Base-by-base conservation (phyloP, 2,797 vertebrate species). In the Pangasius mekongensis region DNA sequence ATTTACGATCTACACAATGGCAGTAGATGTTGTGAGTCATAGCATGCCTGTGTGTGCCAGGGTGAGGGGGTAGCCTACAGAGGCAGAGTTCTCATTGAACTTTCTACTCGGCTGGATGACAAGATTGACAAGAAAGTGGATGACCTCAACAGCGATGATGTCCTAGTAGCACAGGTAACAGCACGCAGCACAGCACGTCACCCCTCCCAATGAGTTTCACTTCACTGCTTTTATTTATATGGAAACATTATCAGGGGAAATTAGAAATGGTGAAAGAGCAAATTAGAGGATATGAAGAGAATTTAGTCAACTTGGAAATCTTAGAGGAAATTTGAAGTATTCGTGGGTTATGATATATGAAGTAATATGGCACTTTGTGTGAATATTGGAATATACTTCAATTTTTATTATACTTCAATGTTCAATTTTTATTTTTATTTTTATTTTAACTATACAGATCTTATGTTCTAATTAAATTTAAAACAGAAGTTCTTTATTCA, bases 31-130 rank as follows among this genome's bases (percentile, higher is more conserved):
- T 89, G 84, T 83, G 36, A 56, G 43, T 88, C 43, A 87, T 64
- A 3, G 39, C 85, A 67, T 77, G n/a, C 76, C 27, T 91, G 27
- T 91, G 8, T 91, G 86, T 86, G 83, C 87, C 94, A 99, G 99
- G 99, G 97, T 88, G 98, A 99, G 94, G 98, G 99, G 13, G 98
- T 98, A 90, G 97, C 99, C 0, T 99, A 99, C 91, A 96, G 99
- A 91, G 99, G 99, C 58, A 96, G 99, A 92, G 92, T 99, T 92
- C 94, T 99, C 90, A 95, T 99, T 8, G 97, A 98, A 92, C 94
- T 99, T 20, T 94, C 94, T 87, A 99, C 99, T 24, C 90, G 97
- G 73, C 94, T 97, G 47, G 98, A 99, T 52, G 95, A 93, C 83
- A 97, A 97, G 90, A 93, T 94, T 9, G 97, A 96, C 84, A 98